phyloP scores from a whole-genome alignment of 2,797 vertebrate species.

The Cottoperca gobio region DNA sequence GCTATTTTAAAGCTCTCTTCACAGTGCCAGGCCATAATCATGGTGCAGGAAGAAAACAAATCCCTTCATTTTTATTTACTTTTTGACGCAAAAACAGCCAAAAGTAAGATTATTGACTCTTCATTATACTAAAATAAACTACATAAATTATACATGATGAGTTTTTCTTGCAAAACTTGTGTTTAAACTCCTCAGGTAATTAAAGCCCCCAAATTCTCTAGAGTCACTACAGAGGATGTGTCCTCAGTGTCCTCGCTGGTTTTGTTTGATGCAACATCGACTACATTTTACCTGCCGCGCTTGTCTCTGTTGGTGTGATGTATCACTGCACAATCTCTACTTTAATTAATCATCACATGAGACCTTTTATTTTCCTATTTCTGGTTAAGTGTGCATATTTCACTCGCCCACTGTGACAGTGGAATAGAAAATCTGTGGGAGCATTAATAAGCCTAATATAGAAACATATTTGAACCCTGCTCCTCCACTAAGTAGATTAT shows the following conservation, averaged over 20 bases:
- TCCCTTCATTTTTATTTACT: background rate
- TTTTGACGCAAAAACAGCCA: background rate
- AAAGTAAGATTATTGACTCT: background rate
- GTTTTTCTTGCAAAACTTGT: too few species aligned
- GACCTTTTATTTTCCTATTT: slow-evolving; percentile 69
- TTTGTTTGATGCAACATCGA: background rate
- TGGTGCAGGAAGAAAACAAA: background rate
- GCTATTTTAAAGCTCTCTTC: background rate
- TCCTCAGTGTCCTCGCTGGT: background rate
- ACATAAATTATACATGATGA: too few species aligned
- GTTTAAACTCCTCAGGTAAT: background rate
- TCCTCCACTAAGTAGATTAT: slow-evolving; percentile 97
- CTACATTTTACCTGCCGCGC: background rate
- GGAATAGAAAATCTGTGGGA: slow-evolving; percentile 83
- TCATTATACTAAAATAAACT: too few species aligned
- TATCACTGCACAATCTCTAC: slow-evolving; percentile 41
- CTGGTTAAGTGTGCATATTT: slow-evolving; percentile 75
- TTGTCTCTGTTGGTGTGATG: slow-evolving; percentile 15
- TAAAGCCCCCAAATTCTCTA: background rate
- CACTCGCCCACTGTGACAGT: slow-evolving; percentile 52
- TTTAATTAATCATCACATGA: slow-evolving; percentile 60
- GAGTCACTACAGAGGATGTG: background rate
- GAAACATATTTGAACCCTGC: slow-evolving; percentile 95
- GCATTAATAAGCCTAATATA: slow-evolving; percentile 91
- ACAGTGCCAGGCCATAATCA: background rate